Conservation (phyloP, 2,113 vertebrate genomes). For the Amazona vittata region DNA sequence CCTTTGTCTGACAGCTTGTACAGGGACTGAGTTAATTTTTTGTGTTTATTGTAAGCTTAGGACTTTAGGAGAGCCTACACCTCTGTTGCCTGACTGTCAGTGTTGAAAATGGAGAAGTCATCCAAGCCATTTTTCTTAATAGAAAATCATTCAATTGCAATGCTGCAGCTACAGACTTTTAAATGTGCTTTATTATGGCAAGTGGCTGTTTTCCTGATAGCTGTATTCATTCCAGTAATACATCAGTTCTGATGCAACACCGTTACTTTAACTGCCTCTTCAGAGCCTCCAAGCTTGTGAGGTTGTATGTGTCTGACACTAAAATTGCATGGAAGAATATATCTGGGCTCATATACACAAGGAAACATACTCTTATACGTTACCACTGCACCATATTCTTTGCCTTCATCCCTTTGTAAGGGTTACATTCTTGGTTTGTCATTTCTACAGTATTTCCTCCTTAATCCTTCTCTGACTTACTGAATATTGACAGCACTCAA, state of each 20-base stretch:
- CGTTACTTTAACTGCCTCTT: background rate
- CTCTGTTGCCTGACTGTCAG: background rate
- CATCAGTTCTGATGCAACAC: background rate
- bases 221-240: background rate
- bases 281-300: background rate
- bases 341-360: background rate
- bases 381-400: background rate
- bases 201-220: background rate
- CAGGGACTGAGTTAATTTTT: background rate
- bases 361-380: background rate
- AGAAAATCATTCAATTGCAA: background rate
- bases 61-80: background rate
- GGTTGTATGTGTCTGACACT: background rate
- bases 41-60: background rate
- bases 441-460: background rate
- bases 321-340: background rate
- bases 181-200: background rate
- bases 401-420: background rate
- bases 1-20: background rate
- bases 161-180: background rate
- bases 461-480: background rate
- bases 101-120: background rate
- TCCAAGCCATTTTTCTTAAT: background rate
- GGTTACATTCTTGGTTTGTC: background rate
- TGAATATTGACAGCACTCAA: background rate